Conservation (phyloP, 2,797 vertebrate species). For the Amblyraja radiata region DNA sequence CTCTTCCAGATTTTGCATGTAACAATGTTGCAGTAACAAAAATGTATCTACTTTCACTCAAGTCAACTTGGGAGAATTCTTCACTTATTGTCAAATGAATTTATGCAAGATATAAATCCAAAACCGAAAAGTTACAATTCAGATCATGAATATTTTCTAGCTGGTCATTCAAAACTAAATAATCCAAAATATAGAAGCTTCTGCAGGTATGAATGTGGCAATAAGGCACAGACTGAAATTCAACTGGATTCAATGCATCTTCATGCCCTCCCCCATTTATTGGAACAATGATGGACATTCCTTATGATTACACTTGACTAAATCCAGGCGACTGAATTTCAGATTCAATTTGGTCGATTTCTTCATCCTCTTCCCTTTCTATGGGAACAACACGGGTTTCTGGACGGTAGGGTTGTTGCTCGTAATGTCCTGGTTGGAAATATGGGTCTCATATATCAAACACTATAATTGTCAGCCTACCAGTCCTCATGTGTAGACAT, state of each 20-base stretch:
- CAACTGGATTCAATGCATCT: not conserved
- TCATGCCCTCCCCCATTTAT: not conserved
- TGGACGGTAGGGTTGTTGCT: conserved; percentile 73
- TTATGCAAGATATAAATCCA: not conserved
- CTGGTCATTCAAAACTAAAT: not conserved
- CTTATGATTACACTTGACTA: conserved; percentile 50
- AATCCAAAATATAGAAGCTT: not conserved
- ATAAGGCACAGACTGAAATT: conserved; percentile 10
- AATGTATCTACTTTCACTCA: not conserved
- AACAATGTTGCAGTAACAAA: too few species aligned
- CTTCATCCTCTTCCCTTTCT: conserved; percentile 68
- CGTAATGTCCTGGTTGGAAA: conserved; percentile 80
- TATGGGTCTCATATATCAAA: conserved; percentile 78
- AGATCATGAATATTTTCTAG: not conserved
- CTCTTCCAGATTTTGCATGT: not conserved
- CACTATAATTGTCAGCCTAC: conserved; percentile 58
- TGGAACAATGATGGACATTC: not conserved
- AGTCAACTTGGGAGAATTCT: not conserved
- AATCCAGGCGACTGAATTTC: conserved; percentile 59
- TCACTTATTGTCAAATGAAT: not conserved
- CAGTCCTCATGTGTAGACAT: conserved; percentile 54
- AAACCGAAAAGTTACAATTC: not conserved
- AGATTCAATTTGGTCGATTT: conserved; percentile 76
- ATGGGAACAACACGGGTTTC: conserved; percentile 69
- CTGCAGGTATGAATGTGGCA: not conserved